These are phyloP conservation scores for Hirudo medicinalis DNA, from an alignment of 1,140 invertebrate genomes.

Conservation along the genomic window DNA sequence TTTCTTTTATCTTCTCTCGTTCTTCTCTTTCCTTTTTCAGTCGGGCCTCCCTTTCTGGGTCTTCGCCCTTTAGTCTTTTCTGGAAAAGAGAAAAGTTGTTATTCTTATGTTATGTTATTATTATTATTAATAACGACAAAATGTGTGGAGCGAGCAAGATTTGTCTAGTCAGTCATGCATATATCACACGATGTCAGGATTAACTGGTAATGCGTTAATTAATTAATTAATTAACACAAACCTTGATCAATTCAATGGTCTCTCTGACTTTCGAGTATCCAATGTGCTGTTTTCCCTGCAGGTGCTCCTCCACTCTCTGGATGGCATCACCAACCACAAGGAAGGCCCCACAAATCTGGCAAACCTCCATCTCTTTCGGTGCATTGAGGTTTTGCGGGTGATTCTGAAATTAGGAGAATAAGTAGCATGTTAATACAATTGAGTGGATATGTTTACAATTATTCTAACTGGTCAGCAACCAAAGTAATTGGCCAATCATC, in stretches of 20 bases:
- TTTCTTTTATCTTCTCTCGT: slow-evolving; percentile 26
- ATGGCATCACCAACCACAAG: slow-evolving; percentile 92
- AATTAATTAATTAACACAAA: slow-evolving; percentile 18
- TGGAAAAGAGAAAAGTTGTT: slow-evolving; percentile 4
- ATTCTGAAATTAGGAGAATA: background rate
- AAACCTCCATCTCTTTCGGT: slow-evolving; percentile 91
- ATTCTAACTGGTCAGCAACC: background rate
- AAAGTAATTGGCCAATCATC: background rate
- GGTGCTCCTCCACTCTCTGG: slow-evolving; percentile 89
- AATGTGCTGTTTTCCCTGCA: slow-evolving; percentile 93
- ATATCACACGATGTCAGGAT: background rate
- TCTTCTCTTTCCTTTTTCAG: slow-evolving; percentile 24
- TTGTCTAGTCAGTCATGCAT: too few species aligned
- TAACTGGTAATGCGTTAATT: background rate
- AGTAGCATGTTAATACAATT: background rate
- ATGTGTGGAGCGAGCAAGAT: too few species aligned
- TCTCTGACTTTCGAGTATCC: slow-evolving; percentile 63
- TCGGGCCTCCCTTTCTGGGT: slow-evolving; percentile 22
- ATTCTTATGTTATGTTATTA: background rate
- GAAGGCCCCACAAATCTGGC: slow-evolving; percentile 93
- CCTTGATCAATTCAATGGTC: slow-evolving; percentile 51
- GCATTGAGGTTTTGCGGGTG: background rate
- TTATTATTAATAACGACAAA: too few species aligned
- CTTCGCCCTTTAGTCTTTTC: slow-evolving; percentile 18
- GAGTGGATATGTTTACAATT: background rate